Conservation (phyloP, 2,888 invertebrate genomes). For the Ectemnius lituratus region DNA sequence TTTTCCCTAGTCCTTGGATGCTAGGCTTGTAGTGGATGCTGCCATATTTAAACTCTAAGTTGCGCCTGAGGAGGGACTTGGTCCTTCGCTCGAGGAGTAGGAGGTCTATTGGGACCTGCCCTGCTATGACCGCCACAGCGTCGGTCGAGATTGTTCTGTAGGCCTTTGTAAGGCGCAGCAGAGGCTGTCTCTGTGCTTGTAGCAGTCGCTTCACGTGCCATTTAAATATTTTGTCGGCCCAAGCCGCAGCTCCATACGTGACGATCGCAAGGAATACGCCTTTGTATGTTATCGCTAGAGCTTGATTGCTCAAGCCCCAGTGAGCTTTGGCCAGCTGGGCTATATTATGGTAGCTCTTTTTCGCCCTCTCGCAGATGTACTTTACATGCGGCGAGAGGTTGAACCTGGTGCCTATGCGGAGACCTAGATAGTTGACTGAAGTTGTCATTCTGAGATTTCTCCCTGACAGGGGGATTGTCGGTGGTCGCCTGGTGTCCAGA, state of each 20-base stretch:
- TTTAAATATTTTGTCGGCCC: neutral
- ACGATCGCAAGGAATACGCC: neutral
- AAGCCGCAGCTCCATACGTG: neutral
- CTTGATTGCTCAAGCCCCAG: neutral
- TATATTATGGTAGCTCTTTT: neutral
- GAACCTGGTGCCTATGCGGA: slow-evolving; percentile 16
- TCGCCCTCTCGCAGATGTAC: neutral
- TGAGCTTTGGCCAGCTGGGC: too few relatives aligned
- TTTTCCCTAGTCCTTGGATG: neutral
- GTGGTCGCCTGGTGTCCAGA: neutral
- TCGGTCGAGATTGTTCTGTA: neutral
- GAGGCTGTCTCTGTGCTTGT: neutral
- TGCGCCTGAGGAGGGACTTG: neutral
- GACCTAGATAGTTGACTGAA: slow-evolving; percentile 25
- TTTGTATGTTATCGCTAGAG: neutral
- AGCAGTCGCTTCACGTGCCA: neutral
- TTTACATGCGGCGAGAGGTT: slow-evolving; percentile 21
- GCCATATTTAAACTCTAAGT: neutral
- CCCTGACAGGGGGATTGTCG: neutral
- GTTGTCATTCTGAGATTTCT: neutral
- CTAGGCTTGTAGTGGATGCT: neutral
- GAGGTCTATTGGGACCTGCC: neutral
- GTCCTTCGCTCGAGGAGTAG: neutral
- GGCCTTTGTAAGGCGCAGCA: neutral
- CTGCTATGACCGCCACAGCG: neutral